Percentiles rank a stretch among this genome's conserved stretches.
phyloP scores from a whole-genome alignment of 2,113 vertebrate species.

The Callithrix jacchus region DNA sequence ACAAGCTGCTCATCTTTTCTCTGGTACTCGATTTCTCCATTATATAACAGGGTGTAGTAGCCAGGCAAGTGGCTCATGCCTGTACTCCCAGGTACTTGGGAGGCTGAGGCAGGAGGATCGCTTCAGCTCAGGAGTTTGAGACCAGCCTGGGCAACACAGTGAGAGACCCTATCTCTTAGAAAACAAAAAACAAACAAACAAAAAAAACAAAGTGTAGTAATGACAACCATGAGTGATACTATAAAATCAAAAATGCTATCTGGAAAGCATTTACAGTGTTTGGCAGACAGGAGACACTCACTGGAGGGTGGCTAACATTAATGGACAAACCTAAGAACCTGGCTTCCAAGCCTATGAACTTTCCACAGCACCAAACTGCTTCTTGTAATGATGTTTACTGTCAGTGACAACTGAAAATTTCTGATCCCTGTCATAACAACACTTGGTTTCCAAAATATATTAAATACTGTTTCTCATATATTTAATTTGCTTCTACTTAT shows the following conservation, averaged over 20 bases:
- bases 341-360: not conserved
- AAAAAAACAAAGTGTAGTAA: not conserved
- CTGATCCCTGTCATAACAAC: not conserved
- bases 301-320: not conserved
- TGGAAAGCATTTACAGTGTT: not conserved
- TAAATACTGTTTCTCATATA: not conserved
- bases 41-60: not conserved
- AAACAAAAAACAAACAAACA: not conserved
- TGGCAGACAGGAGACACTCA: not conserved
- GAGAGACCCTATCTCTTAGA: not conserved
- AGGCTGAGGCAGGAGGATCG: not conserved
- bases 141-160: not conserved
- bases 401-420: not conserved
- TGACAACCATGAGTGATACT: fast-evolving
- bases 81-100: not conserved
- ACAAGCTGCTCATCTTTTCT: not conserved
- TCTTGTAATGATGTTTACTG: not conserved
- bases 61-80: not conserved
- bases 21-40: not conserved
- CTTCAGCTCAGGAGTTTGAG: not conserved
- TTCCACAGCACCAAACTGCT: not conserved
- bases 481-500: not conserved
- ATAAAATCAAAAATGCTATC: not conserved
- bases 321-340: not conserved
- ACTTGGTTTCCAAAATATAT: not conserved